Base-by-base conservation (phyloP, 2,888 invertebrate species). In the Eueremaeus valkanovi region DNA sequence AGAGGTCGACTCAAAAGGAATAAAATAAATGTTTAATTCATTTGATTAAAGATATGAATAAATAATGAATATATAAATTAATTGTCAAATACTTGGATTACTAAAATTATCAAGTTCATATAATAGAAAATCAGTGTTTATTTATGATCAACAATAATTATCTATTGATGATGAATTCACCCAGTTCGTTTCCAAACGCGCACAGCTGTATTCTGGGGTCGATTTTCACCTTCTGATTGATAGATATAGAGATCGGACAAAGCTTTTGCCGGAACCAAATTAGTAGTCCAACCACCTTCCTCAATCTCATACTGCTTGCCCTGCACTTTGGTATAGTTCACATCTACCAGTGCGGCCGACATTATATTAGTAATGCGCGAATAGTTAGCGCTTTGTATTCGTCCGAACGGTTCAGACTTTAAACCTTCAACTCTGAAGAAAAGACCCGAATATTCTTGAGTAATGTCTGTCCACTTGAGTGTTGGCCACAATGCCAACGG, bases 341-440 rank as follows among this genome's bases (percentile, higher is more conserved):
- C 29, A 18, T 29, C 29, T 1, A 61, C 29, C 29, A 61, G 29
- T 29, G 29, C 61, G 6, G 29, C 24, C 0, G 31, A n/a, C 61
- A 31, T 31, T 3, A 61, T 18, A 21, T 61, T 29, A 3, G 61
- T 29, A 33, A 66, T 36, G 0, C 21, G 3, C 1, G 63, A 66
- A 5, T 66, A 29, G 24, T 66, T 66, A 21, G 63, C n/a, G 8
- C 21, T 33, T n/a, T 66, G 63, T 18, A 36, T 66, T 8, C 2
- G 2, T 18, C 72, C 72, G 13, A 72, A 72, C 3, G 29, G 29
- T n/a, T 3, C 18, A 8, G 72, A 42, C 0, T 33, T 33, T 8
- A 13, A 9, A 6, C 72, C 72, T 24, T 45, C 72, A 24, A 42
- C 49, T 6, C 72, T 49, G n/a, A 72, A 72, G 45, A 72, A 72